phyloP scores from a whole-genome alignment of 2,888 invertebrate genomes.

The Pseudolycoriella hygida region DNA sequence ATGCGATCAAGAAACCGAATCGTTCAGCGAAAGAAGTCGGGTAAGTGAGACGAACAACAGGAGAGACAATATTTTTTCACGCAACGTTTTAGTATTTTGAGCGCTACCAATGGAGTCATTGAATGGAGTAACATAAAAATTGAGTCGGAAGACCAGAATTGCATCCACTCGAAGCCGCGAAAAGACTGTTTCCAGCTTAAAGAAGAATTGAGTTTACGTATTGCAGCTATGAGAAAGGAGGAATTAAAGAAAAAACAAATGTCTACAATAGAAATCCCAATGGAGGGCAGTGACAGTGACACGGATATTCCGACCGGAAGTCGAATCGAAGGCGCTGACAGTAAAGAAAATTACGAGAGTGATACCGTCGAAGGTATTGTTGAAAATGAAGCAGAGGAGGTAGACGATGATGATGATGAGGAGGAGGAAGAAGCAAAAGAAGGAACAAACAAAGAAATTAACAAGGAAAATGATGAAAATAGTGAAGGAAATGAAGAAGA shows the following conservation, averaged over 20 bases:
- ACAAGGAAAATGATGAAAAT: constrained; percentile 13
- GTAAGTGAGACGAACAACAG: not conserved
- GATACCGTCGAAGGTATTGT: constrained; percentile 20
- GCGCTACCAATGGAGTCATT: constrained; percentile 28
- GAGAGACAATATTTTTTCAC: not conserved
- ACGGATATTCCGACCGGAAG: constrained; percentile 14
- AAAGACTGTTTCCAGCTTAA: constrained; percentile 50
- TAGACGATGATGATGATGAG: constrained; percentile 26
- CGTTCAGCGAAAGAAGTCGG: not conserved
- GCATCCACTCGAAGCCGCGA: constrained; percentile 41
- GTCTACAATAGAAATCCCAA: not conserved
- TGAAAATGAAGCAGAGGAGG: constrained; percentile 22
- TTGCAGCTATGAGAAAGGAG: constrained; percentile 48
- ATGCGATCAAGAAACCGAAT: constrained; percentile 26
- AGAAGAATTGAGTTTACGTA: constrained; percentile 49
- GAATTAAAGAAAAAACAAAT: constrained; percentile 29
- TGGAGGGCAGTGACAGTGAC: too few species aligned
- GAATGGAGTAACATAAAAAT: constrained; percentile 26
- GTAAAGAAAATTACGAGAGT: not conserved
- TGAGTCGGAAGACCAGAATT: constrained; percentile 19
- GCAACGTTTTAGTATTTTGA: constrained; percentile 4
- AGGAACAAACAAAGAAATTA: constrained; percentile 18
- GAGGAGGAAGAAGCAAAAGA: constrained; percentile 23
- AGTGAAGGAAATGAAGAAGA: constrained; percentile 16
- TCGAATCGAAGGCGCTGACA: constrained; percentile 26